phyloP scores from a whole-genome alignment of 2,113 vertebrate genomes.

The Lipotes vexillifer region DNA sequence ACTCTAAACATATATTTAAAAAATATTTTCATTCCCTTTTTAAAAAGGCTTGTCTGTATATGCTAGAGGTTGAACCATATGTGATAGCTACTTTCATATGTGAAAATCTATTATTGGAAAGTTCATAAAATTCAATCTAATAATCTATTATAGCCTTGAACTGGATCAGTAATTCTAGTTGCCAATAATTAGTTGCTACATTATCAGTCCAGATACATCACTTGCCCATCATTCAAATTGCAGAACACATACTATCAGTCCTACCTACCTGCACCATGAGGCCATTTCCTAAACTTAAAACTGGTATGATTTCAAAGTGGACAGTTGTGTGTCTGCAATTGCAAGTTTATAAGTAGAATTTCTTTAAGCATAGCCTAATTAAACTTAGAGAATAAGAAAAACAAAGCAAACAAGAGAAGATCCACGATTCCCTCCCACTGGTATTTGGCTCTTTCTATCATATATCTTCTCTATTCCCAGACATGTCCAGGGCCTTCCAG shows the following conservation, averaged over 20 bases:
- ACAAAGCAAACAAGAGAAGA: background rate
- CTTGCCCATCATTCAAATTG: background rate
- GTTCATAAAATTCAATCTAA: background rate
- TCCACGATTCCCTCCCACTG: background rate
- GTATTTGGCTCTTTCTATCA: background rate
- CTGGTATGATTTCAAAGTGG: background rate
- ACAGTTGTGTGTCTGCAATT: background rate
- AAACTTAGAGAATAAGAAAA: background rate
- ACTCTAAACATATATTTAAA: background rate
- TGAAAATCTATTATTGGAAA: background rate
- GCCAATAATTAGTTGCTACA: background rate
- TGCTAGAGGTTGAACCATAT: background rate
- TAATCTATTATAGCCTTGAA: background rate
- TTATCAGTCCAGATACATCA: background rate
- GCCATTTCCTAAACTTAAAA: background rate
- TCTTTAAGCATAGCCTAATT: background rate
- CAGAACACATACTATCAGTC: background rate
- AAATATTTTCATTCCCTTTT: background rate
- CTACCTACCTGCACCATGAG: background rate
- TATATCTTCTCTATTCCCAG: background rate
- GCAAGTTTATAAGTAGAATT: background rate
- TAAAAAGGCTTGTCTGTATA: background rate
- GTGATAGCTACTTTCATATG: background rate
- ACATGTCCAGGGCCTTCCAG: background rate
- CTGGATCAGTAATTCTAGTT: background rate